Percentiles rank a stretch among this genome's conserved stretches.
Evolutionary conservation across 2,888 invertebrate genomes (phyloP).

Genomic region (Timema cristinae): DNA sequence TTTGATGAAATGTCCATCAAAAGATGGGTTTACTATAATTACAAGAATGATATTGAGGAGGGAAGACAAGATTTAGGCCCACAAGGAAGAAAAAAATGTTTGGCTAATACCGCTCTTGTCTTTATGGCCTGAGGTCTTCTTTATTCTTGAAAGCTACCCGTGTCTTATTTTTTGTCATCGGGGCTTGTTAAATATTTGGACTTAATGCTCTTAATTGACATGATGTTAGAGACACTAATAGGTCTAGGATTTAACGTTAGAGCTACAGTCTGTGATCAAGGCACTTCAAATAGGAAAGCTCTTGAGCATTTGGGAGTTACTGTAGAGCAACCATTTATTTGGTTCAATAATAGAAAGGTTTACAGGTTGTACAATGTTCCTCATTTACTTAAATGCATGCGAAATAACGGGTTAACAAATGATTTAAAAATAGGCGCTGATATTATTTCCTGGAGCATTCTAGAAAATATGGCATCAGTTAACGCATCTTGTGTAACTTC

Average conservation of each 20-base stretch:
- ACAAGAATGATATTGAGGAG: conserved; percentile 33
- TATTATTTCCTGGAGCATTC: conserved; percentile 19
- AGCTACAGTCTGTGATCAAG: conserved; percentile 34
- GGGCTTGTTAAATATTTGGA: conserved; percentile 24
- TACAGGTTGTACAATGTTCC: conserved; percentile 33
- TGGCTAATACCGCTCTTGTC: conserved; percentile 33
- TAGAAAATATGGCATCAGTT: conserved; percentile 27
- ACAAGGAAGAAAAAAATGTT: conserved; percentile 27
- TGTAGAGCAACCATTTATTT: conserved; percentile 29
- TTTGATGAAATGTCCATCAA: conserved; percentile 36
- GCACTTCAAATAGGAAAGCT: conserved; percentile 31
- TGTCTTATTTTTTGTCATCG: conserved; percentile 33
- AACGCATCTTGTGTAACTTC: not conserved
- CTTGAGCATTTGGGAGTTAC: conserved; percentile 31
- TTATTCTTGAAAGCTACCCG: conserved; percentile 35
- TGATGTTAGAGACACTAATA: conserved; percentile 25
- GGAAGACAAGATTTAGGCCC: conserved; percentile 34
- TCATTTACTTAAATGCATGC: conserved; percentile 32
- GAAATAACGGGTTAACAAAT: conserved; percentile 31
- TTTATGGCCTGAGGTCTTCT: conserved; percentile 34
- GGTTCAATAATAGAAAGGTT: conserved; percentile 27
- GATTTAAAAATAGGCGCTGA: conserved; percentile 27
- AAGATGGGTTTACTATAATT: conserved; percentile 32
- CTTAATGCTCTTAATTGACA: conserved; percentile 27
- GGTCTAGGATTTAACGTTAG: conserved; percentile 31